phyloP scores from a whole-genome alignment of 2,797 vertebrate genomes.

The Psittacula echo region DNA sequence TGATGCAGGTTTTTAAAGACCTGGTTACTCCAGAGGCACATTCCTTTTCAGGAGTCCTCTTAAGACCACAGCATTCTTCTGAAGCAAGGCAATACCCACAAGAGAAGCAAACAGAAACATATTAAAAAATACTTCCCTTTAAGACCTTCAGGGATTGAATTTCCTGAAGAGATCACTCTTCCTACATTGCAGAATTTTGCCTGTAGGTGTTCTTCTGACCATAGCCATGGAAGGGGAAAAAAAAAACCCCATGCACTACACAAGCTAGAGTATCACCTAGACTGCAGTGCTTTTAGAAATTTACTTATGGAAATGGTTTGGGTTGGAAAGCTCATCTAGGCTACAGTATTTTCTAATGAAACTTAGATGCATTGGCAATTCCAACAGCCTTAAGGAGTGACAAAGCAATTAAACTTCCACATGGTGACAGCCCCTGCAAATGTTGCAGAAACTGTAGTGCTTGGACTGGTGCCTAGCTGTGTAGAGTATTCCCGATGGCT shows the following conservation, averaged over 20 bases:
- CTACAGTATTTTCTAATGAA: background rate
- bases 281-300: background rate
- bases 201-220: background rate
- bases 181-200: background rate
- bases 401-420: background rate
- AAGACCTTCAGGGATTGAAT: background rate
- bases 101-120: background rate
- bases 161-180: background rate
- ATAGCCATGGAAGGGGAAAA: background rate
- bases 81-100: background rate
- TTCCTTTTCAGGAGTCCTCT: background rate
- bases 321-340: background rate
- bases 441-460: background rate
- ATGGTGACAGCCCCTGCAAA: background rate
- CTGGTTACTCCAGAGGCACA: background rate
- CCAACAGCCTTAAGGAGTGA: background rate
- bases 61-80: background rate
- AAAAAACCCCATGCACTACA: rapidly evolving
- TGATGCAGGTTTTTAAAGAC: background rate
- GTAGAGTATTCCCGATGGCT: background rate
- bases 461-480: background rate
- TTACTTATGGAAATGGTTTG: background rate
- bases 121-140: background rate
- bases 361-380: background rate
- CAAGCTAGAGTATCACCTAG: background rate